Evolutionary conservation across 2,888 invertebrate species (phyloP), one percentile per base, ranked within the genome.

Genomic region (Falcaria lacertinaria): DNA sequence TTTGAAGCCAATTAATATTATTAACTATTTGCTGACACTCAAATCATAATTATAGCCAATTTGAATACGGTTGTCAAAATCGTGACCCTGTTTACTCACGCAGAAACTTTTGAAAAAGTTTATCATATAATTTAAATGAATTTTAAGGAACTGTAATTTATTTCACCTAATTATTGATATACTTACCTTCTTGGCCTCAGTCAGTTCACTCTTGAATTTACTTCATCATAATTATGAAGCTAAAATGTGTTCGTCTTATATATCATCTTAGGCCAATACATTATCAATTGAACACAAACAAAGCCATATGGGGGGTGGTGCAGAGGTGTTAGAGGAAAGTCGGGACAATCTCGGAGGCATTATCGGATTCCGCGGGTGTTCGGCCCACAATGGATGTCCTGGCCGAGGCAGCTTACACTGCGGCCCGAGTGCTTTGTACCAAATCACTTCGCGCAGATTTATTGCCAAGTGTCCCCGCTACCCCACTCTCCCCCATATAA

Each of bases 381-480:
- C 76, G 76, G 61, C 68, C 80, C 77, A 80, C 83, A 85, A 87
- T 84, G 71, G 81, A 87, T 87, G 87, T 83, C 76, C 79, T 79
- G 80, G 72, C 76, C 84, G 77, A 74, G 70, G 75, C 72, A 75
- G 86, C 86, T 88, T 87, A 87, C 76, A 63, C 64, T 69, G 77
- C 73, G 80, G 80, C 72, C 82, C 78, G 72, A 84, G 78, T 87
- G 83, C 87, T 87, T 89, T 87, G 86, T 87, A 86, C 78, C 76
- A 81, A 88, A 87, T 89, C 88, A 88, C 87, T 87, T 81, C 74
- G 69, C 59, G 62, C 74, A 84, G 83, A 89, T 89, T 89, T 89
- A 89, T 89, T 79, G 70, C 82, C 62, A 47, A 74, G 59, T 76
- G 77, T 78, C 82, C 79, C 81, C 74, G 65, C 76, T 72, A 81